phyloP scores from a whole-genome alignment of 2,888 invertebrate species.

The Drosophila neonasuta region DNA sequence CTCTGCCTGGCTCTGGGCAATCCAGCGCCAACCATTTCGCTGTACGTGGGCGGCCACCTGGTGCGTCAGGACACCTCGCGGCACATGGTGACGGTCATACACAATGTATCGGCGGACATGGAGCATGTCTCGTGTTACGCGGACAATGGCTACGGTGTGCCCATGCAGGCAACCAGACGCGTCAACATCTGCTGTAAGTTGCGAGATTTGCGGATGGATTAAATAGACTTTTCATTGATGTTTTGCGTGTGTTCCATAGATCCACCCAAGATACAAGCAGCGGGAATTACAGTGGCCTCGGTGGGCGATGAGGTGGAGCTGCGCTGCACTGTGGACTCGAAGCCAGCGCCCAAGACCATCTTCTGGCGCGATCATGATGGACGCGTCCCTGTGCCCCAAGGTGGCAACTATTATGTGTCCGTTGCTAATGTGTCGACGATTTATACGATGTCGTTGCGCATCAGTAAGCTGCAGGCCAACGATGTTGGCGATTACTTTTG shows the following conservation, averaged over 20 bases:
- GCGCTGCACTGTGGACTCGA: constrained; percentile 90
- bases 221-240: background rate
- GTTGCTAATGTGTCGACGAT: constrained; percentile 85
- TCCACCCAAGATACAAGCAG: constrained; percentile 89
- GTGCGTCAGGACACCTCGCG: constrained; percentile 91
- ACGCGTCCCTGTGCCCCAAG: constrained; percentile 89
- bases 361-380: constrained; percentile 92
- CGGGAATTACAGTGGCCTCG: constrained; percentile 89
- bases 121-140: constrained; percentile 93
- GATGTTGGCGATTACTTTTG: constrained; percentile 93
- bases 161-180: constrained; percentile 91
- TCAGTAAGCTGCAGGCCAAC: constrained; percentile 87
- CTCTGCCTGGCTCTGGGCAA: constrained; percentile 93
- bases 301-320: constrained; percentile 89
- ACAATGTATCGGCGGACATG: constrained; percentile 93
- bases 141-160: constrained; percentile 93
- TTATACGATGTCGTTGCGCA: constrained; percentile 89
- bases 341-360: constrained; percentile 90
- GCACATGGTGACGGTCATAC: constrained; percentile 93
- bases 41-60: constrained; percentile 88
- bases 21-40: constrained; percentile 91
- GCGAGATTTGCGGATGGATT: background rate
- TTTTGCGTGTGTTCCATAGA: constrained; percentile 83
- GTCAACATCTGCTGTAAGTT: constrained; percentile 92
- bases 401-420: constrained; percentile 88